Percentiles rank a stretch among this genome's conserved stretches.
Conservation (phyloP, 2,888 invertebrate genomes). For the Griposia aprilina region DNA sequence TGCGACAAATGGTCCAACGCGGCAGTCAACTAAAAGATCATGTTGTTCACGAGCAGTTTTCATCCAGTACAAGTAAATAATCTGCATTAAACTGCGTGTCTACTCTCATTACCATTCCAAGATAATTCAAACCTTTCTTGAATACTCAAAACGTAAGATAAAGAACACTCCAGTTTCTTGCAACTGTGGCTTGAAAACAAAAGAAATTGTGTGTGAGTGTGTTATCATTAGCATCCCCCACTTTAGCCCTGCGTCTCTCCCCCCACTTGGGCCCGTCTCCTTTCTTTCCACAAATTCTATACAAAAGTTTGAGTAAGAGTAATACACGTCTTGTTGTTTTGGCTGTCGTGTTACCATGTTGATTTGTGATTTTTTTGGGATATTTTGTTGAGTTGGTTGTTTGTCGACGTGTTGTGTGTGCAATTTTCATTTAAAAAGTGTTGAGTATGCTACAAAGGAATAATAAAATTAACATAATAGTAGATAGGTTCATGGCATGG, state of each 20-base stretch:
- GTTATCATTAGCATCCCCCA: slow-evolving; percentile 78
- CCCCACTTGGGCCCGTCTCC: slow-evolving; percentile 68
- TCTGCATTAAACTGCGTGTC: background rate
- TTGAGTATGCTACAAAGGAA: too few relatives aligned
- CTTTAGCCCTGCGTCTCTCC: slow-evolving; percentile 33
- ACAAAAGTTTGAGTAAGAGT: slow-evolving; percentile 90
- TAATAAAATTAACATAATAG: background rate
- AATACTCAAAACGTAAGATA: slow-evolving; percentile 55
- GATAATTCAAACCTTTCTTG: slow-evolving; percentile 31
- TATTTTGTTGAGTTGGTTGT: background rate
- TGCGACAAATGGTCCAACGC: too few relatives aligned
- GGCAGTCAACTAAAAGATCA: too few relatives aligned
- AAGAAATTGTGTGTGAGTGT: slow-evolving; percentile 79
- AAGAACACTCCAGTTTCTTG: slow-evolving; percentile 66
- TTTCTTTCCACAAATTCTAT: slow-evolving; percentile 85
- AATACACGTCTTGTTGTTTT: slow-evolving; percentile 87
- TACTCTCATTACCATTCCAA: background rate
- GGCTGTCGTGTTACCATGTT: slow-evolving; percentile 68
- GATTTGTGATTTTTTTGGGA: slow-evolving; percentile 9
- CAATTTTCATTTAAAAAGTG: background rate
- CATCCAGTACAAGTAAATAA: background rate
- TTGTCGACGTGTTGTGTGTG: background rate
- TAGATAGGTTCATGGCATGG: background rate
- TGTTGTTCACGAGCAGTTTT: background rate
- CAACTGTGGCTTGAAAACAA: slow-evolving; percentile 72